Conservation (phyloP, 1,140 invertebrate genomes). For the Hycleus phaleratus region DNA sequence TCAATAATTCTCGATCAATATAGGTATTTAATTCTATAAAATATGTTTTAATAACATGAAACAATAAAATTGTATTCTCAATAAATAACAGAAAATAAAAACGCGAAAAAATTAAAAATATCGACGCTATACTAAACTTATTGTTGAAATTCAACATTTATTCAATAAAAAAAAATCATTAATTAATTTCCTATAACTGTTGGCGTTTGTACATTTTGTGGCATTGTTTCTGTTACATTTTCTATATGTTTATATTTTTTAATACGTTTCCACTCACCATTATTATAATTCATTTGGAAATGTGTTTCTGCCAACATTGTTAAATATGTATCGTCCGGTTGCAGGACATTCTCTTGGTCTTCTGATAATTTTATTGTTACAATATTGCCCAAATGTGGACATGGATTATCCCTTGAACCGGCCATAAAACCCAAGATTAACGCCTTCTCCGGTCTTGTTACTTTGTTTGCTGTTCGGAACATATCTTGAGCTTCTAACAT, state of each 20-base stretch:
- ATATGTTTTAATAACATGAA: too few relatives aligned
- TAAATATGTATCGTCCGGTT: slow-evolving; percentile 63
- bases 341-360: slow-evolving; percentile 71
- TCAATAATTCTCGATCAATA: too few relatives aligned
- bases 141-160: too few relatives aligned
- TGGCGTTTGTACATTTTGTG: slow-evolving; percentile 25
- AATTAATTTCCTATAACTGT: too few relatives aligned
- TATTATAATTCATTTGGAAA: slow-evolving; percentile 95
- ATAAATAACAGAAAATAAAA: too few relatives aligned
- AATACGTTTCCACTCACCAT: slow-evolving; percentile 87
- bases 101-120: too few relatives aligned
- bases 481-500: slow-evolving; percentile 96
- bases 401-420: slow-evolving; percentile 90
- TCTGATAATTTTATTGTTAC: slow-evolving; percentile 89
- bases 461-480: slow-evolving; percentile 92
- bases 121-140: too few relatives aligned
- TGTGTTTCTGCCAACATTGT: slow-evolving; percentile 83
- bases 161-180: too few relatives aligned
- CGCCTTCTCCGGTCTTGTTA: slow-evolving; percentile 92
- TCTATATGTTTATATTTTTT: slow-evolving; percentile 70
- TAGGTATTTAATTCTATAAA: too few relatives aligned
- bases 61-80: too few relatives aligned
- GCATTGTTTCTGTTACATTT: slow-evolving; percentile 42
- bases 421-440: slow-evolving; percentile 98
- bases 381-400: slow-evolving; percentile 86